Evolutionary conservation across 1,140 invertebrate genomes (phyloP).

Genomic region (Lucilia sericata): DNA sequence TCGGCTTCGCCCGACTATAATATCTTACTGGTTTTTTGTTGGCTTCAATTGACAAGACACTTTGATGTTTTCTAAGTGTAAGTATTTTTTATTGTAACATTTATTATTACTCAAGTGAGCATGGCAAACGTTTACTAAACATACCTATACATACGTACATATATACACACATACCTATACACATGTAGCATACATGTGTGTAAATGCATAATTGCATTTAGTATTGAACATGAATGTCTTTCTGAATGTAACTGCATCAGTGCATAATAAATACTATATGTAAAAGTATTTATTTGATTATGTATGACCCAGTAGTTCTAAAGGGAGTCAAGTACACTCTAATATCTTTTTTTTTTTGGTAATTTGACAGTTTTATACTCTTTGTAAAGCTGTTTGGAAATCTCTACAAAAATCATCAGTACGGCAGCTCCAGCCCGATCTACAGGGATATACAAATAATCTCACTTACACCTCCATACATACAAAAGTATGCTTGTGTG

Average conservation of each 20-base stretch:
- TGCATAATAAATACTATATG: neutral
- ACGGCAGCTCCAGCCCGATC: too few relatives aligned
- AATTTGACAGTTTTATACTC: too few relatives aligned
- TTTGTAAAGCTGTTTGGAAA: too few relatives aligned
- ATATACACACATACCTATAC: neutral
- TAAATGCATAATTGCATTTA: neutral
- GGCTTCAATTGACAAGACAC: constrained; percentile 13
- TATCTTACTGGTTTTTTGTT: neutral
- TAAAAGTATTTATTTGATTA: too few relatives aligned
- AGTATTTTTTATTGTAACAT: constrained; percentile 30
- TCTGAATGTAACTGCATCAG: too few relatives aligned
- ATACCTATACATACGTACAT: neutral
- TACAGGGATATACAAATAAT: neutral
- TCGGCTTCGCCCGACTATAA: too few relatives aligned
- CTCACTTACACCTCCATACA: neutral
- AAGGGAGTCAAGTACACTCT: too few relatives aligned
- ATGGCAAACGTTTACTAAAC: neutral
- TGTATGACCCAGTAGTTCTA: too few relatives aligned
- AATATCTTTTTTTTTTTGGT: too few relatives aligned
- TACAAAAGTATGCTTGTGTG: constrained; percentile 33
- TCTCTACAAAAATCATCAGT: too few relatives aligned
- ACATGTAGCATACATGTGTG: neutral
- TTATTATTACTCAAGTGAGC: constrained; percentile 16
- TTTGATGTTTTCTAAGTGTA: constrained; percentile 22
- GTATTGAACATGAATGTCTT: too few relatives aligned